Percentiles rank a stretch among this genome's conserved stretches.
These are phyloP conservation scores for Haplotaxodon microlepis DNA, from an alignment of 2,113 vertebrate species.

Conservation along the genomic window DNA sequence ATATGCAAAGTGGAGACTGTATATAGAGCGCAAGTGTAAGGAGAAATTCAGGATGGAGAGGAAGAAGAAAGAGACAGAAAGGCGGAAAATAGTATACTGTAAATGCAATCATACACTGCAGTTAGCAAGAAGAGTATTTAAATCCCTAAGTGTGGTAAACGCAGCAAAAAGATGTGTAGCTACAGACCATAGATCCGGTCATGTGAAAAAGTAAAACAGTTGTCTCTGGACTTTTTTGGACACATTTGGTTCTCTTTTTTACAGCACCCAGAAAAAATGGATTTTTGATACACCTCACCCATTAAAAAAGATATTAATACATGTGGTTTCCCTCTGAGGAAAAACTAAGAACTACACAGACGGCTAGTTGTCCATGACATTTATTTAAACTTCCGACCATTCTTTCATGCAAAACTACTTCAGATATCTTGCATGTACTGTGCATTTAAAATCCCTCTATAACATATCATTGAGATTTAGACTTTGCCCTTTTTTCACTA, in stretches of 20 bases:
- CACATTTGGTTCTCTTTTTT: neutral
- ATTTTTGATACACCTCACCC: neutral
- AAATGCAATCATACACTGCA: neutral
- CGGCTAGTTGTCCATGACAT: neutral
- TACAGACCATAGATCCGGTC: neutral
- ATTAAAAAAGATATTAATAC: neutral
- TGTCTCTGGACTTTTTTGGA: neutral
- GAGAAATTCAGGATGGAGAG: neutral
- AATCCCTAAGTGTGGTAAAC: neutral
- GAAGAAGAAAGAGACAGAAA: neutral
- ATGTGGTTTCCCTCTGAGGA: neutral
- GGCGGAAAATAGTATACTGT: neutral
- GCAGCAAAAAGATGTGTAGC: neutral
- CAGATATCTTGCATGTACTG: neutral
- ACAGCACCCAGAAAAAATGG: neutral
- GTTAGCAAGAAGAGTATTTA: neutral
- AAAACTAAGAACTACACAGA: neutral
- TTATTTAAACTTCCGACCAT: neutral
- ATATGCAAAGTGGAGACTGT: neutral
- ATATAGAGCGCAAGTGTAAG: constrained; percentile 8
- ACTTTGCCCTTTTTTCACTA: neutral
- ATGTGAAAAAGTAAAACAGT: neutral
- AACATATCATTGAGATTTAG: neutral
- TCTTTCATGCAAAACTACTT: neutral
- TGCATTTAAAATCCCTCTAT: neutral